Evolutionary conservation across 1,140 invertebrate species (phyloP), one percentile per base, ranked within the genome.

Genomic region (Sesamia nonagrioides): DNA sequence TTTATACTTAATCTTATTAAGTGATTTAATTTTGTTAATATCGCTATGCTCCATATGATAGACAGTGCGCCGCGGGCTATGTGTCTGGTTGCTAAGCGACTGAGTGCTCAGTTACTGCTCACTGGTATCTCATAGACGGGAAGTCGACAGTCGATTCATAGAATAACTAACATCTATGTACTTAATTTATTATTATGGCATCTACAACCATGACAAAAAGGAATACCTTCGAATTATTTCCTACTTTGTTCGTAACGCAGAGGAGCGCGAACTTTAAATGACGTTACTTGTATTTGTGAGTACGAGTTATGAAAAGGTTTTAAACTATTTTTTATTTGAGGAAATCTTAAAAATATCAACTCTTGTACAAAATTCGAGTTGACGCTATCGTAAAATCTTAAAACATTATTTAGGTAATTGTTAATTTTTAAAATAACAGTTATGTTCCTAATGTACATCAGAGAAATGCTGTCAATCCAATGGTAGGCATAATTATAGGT

Each of bases 1-100:
- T 86, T 86, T 88, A 86, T 87, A 91, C 90, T 93, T 93, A 92
- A 91, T 90, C 89, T 88, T 74, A 90, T 93, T 91, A 91, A 92
- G 88, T 89, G 84, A 84, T 86, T 78, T 61, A 37, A 74, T 74
- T 54, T 71, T 61, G n/a, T 66, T 54, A 56, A 40, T 56, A 63
- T 79, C 58, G 48, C 71, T 73, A 45, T 79, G 56, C 66, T 72
- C 54, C n/a, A 54, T 77, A 18, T 58, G 42, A 42, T 63, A 45
- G 58, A 56, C 37, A 74, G 56, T 50, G 73, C 3, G 35, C 37
- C 27, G 33, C 52, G n/a, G 18, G 54, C 71, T 42, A 8, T 13
- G 8, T 56, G 48, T 37, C 9, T 13, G 50, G 35, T 33, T 74
- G 52, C 37, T 56, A 27, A 40, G 54, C 71, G 42, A 72, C 54